Evolutionary conservation across 2,888 invertebrate species (phyloP).

Genomic region (Apotomis betuletana): DNA sequence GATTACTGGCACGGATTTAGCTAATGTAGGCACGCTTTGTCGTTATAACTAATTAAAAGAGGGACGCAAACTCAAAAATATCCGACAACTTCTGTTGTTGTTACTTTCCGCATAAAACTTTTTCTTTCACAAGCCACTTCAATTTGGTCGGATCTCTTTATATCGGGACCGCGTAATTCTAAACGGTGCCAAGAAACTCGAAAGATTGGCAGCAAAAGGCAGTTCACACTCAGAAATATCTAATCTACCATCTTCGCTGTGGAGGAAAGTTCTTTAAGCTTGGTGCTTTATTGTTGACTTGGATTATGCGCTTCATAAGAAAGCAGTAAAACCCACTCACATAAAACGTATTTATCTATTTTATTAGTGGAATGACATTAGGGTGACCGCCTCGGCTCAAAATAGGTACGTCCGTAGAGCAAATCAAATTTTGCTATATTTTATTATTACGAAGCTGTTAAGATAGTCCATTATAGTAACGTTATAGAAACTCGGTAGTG

Average conservation of each 20-base stretch:
- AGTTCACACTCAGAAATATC: slow-evolving; percentile 28
- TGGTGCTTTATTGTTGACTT: slow-evolving; percentile 33
- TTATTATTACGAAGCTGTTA: too few species aligned
- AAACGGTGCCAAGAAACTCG: slow-evolving; percentile 33
- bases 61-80: slow-evolving; percentile 13
- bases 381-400: not conserved
- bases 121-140: slow-evolving; percentile 9
- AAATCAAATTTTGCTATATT: too few species aligned
- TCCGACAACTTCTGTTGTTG: slow-evolving; percentile 9
- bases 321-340: slow-evolving; percentile 31
- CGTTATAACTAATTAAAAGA: slow-evolving; percentile 33
- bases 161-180: slow-evolving; percentile 18
- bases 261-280: slow-evolving; percentile 28
- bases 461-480: too few species aligned
- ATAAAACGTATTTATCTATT: slow-evolving; percentile 37
- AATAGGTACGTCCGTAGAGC: too few species aligned
- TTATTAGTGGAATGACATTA: slow-evolving; percentile 26
- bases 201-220: slow-evolving; percentile 16
- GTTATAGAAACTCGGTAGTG: too few species aligned
- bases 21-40: slow-evolving; percentile 15
- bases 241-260: slow-evolving; percentile 23
- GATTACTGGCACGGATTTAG: slow-evolving; percentile 29
- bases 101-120: slow-evolving; percentile 14
- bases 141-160: slow-evolving; percentile 11
- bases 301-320: slow-evolving; percentile 38